These are phyloP conservation scores for Bombylius major DNA, from an alignment of 2,888 invertebrate genomes.

Conservation along the genomic window DNA sequence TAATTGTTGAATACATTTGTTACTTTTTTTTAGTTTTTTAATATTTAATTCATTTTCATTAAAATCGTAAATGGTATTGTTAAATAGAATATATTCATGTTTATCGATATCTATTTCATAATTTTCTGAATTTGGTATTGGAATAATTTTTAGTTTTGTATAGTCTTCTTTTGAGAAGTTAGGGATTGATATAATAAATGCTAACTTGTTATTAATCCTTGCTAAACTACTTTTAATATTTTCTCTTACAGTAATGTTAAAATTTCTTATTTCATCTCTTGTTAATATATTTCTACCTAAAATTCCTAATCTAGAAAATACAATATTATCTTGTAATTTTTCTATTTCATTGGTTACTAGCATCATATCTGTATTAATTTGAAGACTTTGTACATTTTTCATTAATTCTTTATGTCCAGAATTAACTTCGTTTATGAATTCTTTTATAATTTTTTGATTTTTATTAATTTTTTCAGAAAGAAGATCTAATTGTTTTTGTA, in stretches of 20 bases:
- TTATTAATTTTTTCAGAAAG: no score
- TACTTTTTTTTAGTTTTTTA: no score
- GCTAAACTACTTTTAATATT: neutral
- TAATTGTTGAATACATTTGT: no score
- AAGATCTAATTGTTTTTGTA: no score
- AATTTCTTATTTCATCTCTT: neutral
- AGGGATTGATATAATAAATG: neutral
- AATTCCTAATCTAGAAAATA: constrained; percentile 1
- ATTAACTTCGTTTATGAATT: no score
- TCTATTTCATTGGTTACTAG: neutral
- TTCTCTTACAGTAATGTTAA: neutral
- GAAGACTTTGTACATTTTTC: neutral
- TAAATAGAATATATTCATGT: no score
- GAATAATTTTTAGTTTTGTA: no score
- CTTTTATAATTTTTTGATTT: no score
- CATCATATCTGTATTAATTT: neutral
- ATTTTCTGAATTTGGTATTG: no score
- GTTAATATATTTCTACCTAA: constrained; percentile 3
- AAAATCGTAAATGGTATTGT: no score
- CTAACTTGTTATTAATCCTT: neutral
- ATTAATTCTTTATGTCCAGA: neutral
- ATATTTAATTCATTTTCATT: no score
- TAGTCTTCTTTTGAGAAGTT: neutral
- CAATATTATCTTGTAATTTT: constrained; percentile 2
- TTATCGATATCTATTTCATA: no score